Evolutionary conservation across 1,140 invertebrate genomes (phyloP), one percentile per base, ranked within the genome.

Genomic region (Scaptomyza pallida): DNA sequence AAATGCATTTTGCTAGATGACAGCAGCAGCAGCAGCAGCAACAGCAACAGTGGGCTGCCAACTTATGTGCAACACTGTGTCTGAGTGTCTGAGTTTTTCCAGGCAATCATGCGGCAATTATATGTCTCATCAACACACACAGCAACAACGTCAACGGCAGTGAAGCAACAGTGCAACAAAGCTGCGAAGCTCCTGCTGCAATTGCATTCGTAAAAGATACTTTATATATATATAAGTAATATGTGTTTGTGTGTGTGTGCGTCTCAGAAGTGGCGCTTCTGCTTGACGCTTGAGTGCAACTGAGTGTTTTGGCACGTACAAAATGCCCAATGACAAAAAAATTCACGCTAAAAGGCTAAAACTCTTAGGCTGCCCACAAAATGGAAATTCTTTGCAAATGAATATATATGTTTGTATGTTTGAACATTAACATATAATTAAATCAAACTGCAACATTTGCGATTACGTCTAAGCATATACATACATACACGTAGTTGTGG

Each of bases 61-160:
- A 65, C 61, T 71, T 57, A 17, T 50, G 6, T 30, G 37, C 19
- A 12, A 15, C 52, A 65, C 19, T 71, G 68, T 26, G 5, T 5
- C 23, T 26, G 23, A 26, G 23, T 71, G 68, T 65, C 10, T 13
- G 8, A 16, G 23, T 21, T 50, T 21, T 50, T 16, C 40, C 13
- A 19, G 51, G 35, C 67, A 70, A 63, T 56, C 33, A 52, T 48
- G 23, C 8, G 16, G 41, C 63, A 67, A 72, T 67, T 60, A 67
- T 72, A 30, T 30, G 37, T 5, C 16, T 35, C 54, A 61, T 62
- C 56, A 45, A 9, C 47, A 8, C 4, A 9, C 47, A 30, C 56
- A 13, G 3, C 40, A 17, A 16, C 44, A 33, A 12, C 40, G 26
- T 30, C 26, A 30, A 30, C 26, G 9, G 26, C 26, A 30, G 26